Evolutionary conservation across 2,797 vertebrate species (phyloP), one percentile per base, ranked within the genome.

Genomic region (Monodelphis domestica): DNA sequence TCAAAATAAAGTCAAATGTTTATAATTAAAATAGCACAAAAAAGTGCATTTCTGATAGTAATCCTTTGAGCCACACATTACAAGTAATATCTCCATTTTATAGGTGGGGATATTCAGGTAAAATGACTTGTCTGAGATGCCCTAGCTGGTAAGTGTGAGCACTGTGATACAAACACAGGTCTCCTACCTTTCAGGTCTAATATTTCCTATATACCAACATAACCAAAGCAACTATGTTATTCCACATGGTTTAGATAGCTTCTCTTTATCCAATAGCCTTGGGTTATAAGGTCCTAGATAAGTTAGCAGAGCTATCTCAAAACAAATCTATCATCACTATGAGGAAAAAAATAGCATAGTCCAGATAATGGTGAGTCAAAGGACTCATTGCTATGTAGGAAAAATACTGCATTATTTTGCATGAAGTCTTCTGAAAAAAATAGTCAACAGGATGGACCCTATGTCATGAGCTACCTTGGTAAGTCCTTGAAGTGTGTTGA

Each of bases 291-390:
- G 3, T 6, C 28, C n/a, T 33, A 2, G 5, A 24, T 50, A 51
- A 91, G 54, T 53, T 26, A 63, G 2, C 21, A 84, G 10, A 89
- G 6, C 51, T 38, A 53, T 17, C 2, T 87, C 53, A 53, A 30
- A 63, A 93, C 30, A 89, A 94, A 90, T 70, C 12, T 17, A 15
- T 57, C 53, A 4, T 56, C 87, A 92, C 2, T 55, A 15, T 14
- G 50, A 0, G 12, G 59, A 70, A 53, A 87, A 90, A 45, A 84
- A 54, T 33, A 94, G 45, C 29, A 50, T 5, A 33, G 12, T 91
- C 92, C 26, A 90, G n/a, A 93, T 5, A 93, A 94, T 26, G 21
- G 24, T 84, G 38, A 84, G 9, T 84, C 45, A 84, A 78, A 50
- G 50, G 70, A 84, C 38, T 45, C 38, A 84, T 84, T 84, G 70